These are phyloP conservation scores for Unio delphinus DNA, from an alignment of 2,888 invertebrate genomes.

Conservation along the genomic window DNA sequence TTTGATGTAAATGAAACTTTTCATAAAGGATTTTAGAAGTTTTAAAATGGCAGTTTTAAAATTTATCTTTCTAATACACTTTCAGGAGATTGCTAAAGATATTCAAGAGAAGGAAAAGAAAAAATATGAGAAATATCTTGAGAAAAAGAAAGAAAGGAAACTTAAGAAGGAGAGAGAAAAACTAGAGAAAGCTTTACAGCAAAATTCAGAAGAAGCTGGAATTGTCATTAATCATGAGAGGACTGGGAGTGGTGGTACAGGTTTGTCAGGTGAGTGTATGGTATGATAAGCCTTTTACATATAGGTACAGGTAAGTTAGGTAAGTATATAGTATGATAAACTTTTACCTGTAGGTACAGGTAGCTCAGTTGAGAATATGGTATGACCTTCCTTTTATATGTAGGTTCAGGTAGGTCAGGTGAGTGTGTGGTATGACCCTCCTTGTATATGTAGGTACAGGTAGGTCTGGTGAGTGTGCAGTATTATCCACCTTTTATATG, in stretches of 20 bases:
- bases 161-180: slow-evolving; percentile 58
- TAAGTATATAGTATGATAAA: too few relatives aligned
- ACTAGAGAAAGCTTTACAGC: slow-evolving; percentile 54
- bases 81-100: slow-evolving; percentile 57
- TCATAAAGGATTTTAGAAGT: too few relatives aligned
- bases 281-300: too few relatives aligned
- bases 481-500: too few relatives aligned
- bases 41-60: too few relatives aligned
- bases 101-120: slow-evolving; percentile 62
- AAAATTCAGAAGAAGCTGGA: slow-evolving; percentile 55
- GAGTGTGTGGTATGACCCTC: neutral
- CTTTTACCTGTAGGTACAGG: too few relatives aligned
- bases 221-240: slow-evolving; percentile 15
- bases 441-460: neutral
- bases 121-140: slow-evolving; percentile 57
- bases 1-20: too few relatives aligned
- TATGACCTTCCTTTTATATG: neutral
- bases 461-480: neutral
- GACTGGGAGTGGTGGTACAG: slow-evolving; percentile 3
- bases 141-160: slow-evolving; percentile 58
- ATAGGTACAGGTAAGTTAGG: too few relatives aligned
- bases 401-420: slow-evolving; percentile 6
- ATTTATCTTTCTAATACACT: neutral
- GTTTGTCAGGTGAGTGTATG: slow-evolving; percentile 3
- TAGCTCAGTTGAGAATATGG: too few relatives aligned